Conservation (phyloP, 1,140 invertebrate species). For the Homalodisca vitripennis region DNA sequence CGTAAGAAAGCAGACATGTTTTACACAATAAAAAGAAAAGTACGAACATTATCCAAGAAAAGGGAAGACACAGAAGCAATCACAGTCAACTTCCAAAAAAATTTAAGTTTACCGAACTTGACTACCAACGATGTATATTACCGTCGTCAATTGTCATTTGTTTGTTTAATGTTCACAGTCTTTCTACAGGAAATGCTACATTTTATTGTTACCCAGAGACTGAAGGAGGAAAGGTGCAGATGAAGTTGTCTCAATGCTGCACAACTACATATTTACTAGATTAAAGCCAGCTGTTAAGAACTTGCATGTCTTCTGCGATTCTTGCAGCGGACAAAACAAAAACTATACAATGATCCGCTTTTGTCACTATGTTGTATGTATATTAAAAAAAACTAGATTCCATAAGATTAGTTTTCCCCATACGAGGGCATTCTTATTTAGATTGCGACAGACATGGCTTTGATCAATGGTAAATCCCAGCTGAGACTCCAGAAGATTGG, state of each 20-base stretch:
- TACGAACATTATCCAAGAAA: too few species aligned
- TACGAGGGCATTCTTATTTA: conserved; percentile 38
- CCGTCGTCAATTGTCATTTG: conserved; percentile 30
- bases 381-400: too few species aligned
- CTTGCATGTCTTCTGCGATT: conserved; percentile 27
- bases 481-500: conserved; percentile 32
- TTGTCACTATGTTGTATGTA: conserved; percentile 35
- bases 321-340: conserved; percentile 21
- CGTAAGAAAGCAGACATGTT: too few species aligned
- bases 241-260: conserved; percentile 31
- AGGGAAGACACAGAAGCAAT: too few species aligned
- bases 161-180: conserved; percentile 32
- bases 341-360: conserved; percentile 30
- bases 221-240: conserved; percentile 32
- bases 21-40: too few species aligned
- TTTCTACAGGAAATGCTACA: not conserved
- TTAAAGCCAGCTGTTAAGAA: conserved; percentile 25
- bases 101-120: too few species aligned
- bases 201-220: conserved; percentile 35
- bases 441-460: conserved; percentile 32
- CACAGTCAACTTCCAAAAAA: too few species aligned
- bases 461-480: conserved; percentile 26
- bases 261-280: conserved; percentile 30
- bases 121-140: too few species aligned
- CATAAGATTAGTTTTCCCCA: conserved; percentile 34